Percentiles rank a stretch among this genome's conserved stretches.
These are phyloP conservation scores for Clunio marinus DNA, from an alignment of 2,888 invertebrate genomes.

Conservation along the genomic window DNA sequence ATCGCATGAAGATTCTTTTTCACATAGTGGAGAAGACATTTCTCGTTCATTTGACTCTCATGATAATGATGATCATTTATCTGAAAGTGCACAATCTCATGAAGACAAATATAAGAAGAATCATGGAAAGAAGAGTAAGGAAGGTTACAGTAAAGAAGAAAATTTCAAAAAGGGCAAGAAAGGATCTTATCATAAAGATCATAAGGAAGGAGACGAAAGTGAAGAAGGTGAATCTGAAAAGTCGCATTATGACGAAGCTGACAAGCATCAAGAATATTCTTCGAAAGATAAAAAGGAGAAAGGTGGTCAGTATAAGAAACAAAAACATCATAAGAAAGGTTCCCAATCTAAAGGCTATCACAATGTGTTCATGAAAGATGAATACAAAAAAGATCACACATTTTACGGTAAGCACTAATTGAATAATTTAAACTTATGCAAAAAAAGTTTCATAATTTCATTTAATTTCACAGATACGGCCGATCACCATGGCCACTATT, in stretches of 20 bases:
- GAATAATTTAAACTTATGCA: not conserved
- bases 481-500: constrained; percentile 48
- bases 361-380: constrained; percentile 50
- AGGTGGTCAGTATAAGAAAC: constrained; percentile 46
- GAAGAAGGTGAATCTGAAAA: constrained; percentile 46
- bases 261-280: constrained; percentile 47
- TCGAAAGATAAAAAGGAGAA: constrained; percentile 48
- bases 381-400: constrained; percentile 50
- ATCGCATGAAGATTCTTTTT: no score
- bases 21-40: no score
- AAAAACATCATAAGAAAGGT: constrained; percentile 48
- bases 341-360: constrained; percentile 49
- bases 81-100: constrained; percentile 45
- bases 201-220: constrained; percentile 44
- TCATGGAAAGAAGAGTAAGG: constrained; percentile 45
- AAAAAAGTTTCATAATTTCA: no score
- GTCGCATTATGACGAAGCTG: constrained; percentile 46
- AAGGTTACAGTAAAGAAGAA: constrained; percentile 46
- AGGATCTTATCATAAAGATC: constrained; percentile 46
- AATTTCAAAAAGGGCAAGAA: constrained; percentile 46
- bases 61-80: constrained; percentile 39
- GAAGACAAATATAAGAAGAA: constrained; percentile 45
- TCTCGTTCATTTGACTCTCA: not conserved
- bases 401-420: constrained; percentile 44
- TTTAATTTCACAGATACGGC: constrained; percentile 45